These are phyloP conservation scores for Agrochola circellaris DNA, from an alignment of 2,888 invertebrate species.

Conservation along the genomic window DNA sequence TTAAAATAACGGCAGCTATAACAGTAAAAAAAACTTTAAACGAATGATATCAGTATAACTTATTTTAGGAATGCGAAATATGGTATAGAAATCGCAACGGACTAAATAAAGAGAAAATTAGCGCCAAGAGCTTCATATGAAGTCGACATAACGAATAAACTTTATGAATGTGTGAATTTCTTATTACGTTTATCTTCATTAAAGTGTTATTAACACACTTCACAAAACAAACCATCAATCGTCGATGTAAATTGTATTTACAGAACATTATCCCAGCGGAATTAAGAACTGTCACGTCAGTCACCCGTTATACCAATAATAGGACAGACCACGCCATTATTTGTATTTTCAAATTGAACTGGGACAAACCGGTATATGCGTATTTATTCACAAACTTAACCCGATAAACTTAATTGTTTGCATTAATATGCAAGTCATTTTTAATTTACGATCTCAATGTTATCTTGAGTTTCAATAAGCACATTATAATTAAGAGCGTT, in stretches of 20 bases:
- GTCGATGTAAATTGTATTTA: slow-evolving; percentile 69
- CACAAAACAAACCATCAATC: slow-evolving; percentile 47
- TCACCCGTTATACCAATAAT: slow-evolving; percentile 79
- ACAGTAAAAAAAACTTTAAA: slow-evolving; percentile 21
- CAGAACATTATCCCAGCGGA: slow-evolving; percentile 69
- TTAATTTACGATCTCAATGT: slow-evolving; percentile 39
- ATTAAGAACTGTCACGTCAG: slow-evolving; percentile 73
- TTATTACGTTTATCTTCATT: slow-evolving; percentile 37
- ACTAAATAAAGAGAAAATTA: slow-evolving; percentile 26
- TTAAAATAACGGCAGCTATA: slow-evolving; percentile 6
- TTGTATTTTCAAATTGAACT: slow-evolving; percentile 81
- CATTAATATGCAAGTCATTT: slow-evolving; percentile 46
- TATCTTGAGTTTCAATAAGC: slow-evolving; percentile 42
- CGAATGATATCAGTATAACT: slow-evolving; percentile 8
- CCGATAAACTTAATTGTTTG: slow-evolving; percentile 58
- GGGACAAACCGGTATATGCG: slow-evolving; percentile 67
- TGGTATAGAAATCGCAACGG: neutral
- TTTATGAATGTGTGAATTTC: slow-evolving; percentile 33
- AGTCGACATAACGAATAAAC: slow-evolving; percentile 28
- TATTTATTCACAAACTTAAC: slow-evolving; percentile 73
- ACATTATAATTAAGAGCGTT: slow-evolving; percentile 29
- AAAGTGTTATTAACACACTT: slow-evolving; percentile 40
- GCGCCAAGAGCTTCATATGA: slow-evolving; percentile 10
- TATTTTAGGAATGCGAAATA: slow-evolving; percentile 23
- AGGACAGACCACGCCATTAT: slow-evolving; percentile 71